Percentiles rank a stretch among this genome's conserved stretches.
Conservation (phyloP, 2,888 invertebrate species). For the Autographa gamma region DNA sequence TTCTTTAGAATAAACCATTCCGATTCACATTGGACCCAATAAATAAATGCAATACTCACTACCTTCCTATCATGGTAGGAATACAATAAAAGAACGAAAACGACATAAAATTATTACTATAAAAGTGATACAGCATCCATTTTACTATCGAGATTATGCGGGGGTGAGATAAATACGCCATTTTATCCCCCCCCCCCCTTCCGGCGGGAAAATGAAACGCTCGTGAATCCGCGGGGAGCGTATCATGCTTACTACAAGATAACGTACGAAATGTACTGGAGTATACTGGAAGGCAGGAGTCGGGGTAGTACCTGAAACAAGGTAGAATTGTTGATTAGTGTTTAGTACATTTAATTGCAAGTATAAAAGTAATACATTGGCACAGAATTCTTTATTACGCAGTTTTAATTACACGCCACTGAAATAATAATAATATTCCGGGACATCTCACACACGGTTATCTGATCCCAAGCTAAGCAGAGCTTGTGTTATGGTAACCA, state of each 20-base stretch:
- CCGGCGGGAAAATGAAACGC: constrained; percentile 11
- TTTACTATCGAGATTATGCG: constrained; percentile 19
- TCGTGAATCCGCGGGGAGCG: constrained; percentile 23
- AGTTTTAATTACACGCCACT: too few species aligned
- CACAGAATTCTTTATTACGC: too few species aligned
- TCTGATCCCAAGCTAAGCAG: too few species aligned
- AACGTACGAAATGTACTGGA: constrained; percentile 32
- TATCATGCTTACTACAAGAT: constrained; percentile 29
- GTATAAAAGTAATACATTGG: too few species aligned
- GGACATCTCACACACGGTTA: too few species aligned
- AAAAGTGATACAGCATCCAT: background rate
- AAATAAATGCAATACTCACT: background rate
- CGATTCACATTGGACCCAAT: too few species aligned
- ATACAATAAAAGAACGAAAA: background rate
- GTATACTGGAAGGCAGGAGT: constrained; percentile 19
- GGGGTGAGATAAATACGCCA: constrained; percentile 3
- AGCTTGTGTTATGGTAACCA: too few species aligned
- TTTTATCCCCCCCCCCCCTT: constrained; percentile 6
- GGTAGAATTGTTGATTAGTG: constrained; percentile 26
- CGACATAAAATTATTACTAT: background rate
- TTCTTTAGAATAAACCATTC: too few species aligned
- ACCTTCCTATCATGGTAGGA: background rate
- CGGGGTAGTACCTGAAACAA: constrained; percentile 46
- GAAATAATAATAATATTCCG: too few species aligned
- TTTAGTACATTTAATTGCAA: background rate